phyloP scores from a whole-genome alignment of 64 coral and sea anemone genomes.

The Hydrozoanthus tunicans region DNA sequence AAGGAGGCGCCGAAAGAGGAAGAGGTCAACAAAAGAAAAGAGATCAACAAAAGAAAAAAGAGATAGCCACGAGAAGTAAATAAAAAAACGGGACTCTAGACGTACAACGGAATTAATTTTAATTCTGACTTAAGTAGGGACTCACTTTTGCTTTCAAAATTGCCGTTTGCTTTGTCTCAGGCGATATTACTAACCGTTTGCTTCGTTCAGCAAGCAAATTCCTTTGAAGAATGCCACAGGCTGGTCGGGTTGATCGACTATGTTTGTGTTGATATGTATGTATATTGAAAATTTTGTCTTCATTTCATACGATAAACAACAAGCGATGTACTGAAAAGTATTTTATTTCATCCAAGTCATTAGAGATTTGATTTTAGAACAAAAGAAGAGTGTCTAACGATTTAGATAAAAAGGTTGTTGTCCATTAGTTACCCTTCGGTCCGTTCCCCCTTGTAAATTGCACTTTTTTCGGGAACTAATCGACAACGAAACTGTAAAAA shows the following conservation, averaged over 20 bases:
- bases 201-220: constrained; percentile 92
- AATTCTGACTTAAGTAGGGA: constrained; percentile 76
- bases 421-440: constrained; percentile 37
- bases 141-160: constrained; percentile 76
- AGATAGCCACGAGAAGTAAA: constrained; percentile 63
- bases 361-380: constrained; percentile 77
- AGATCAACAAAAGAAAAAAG: constrained; percentile 82
- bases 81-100: constrained; percentile 62
- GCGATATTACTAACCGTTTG: constrained; percentile 68
- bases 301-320: constrained; percentile 97
- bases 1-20: constrained; percentile 90
- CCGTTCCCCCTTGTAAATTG: constrained; percentile 60
- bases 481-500: constrained; percentile 78
- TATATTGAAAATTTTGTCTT: constrained; percentile 98
- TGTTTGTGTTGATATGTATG: constrained; percentile 96
- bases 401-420: constrained; percentile 59
- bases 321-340: constrained; percentile 72
- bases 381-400: constrained; percentile 54
- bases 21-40: constrained; percentile 80
- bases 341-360: constrained; percentile 72
- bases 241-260: constrained; percentile 64
- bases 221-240: constrained; percentile 75
- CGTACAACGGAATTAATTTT: constrained; percentile 74
- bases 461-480: constrained; percentile 76
- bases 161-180: constrained; percentile 59